Evolutionary conservation across 1,140 invertebrate genomes (phyloP).

Genomic region (Pentalonia nigronervosa): DNA sequence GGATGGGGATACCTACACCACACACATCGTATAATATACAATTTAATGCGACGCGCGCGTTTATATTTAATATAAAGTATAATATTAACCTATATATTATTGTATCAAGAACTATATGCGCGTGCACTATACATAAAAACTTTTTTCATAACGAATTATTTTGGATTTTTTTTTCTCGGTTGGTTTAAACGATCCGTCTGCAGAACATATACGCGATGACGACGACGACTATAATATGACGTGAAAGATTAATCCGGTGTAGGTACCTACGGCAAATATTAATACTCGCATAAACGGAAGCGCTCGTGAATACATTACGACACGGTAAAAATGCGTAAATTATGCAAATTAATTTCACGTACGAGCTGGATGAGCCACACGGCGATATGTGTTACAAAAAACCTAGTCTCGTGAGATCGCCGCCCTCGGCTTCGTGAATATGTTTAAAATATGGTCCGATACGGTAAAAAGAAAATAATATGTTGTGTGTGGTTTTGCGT

Average conservation of each 20-base stretch:
- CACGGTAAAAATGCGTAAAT: neutral
- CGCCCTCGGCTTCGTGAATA: neutral
- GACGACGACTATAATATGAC: neutral
- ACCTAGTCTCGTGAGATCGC: neutral
- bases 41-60: neutral
- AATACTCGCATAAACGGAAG: conserved; percentile 31
- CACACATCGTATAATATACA: neutral
- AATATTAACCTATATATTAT: neutral
- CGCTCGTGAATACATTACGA: neutral
- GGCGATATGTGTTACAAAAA: conserved; percentile 9
- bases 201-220: neutral
- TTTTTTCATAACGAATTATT: neutral
- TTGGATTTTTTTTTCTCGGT: neutral
- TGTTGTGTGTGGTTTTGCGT: neutral
- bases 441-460: neutral
- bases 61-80: neutral
- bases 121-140: neutral
- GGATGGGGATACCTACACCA: neutral
- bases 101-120: neutral
- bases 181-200: neutral
- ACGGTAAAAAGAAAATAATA: conserved; percentile 1
- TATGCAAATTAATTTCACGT: conserved; percentile 34
- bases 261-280: neutral
- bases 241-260: conserved; percentile 8
- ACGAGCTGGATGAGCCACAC: neutral